These are phyloP conservation scores for Vimba vimba DNA, from an alignment of 2,113 vertebrate genomes.

Conservation along the genomic window DNA sequence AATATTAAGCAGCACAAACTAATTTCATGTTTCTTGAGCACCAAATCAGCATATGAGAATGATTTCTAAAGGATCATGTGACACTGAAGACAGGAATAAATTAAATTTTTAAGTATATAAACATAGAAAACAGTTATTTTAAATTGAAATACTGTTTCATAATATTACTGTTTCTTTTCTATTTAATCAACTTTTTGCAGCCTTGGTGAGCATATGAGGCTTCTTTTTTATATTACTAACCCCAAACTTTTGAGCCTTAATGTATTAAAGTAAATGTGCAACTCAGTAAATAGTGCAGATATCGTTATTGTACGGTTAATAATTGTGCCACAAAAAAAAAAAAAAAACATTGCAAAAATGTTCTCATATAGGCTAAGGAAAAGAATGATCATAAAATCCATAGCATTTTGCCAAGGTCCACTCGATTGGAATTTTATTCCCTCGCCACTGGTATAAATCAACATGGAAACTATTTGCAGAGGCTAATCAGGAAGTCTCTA, in stretches of 20 bases:
- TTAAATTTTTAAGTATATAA: too few relatives aligned
- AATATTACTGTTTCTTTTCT: too few relatives aligned
- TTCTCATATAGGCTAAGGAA: neutral
- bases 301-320: neutral
- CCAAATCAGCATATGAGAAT: neutral
- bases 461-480: neutral
- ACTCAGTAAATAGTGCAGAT: neutral
- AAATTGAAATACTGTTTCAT: too few relatives aligned
- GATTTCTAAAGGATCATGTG: neutral
- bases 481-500: slow-evolving; percentile 14
- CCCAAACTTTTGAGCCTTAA: neutral
- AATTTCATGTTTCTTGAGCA: neutral
- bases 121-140: too few relatives aligned
- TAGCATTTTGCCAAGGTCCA: neutral
- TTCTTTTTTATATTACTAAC: neutral
- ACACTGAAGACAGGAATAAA: neutral
- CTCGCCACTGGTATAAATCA: slow-evolving; percentile 3
- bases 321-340: neutral
- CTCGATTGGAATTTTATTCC: neutral
- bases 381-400: neutral
- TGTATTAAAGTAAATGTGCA: neutral
- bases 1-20: too few relatives aligned
- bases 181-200: too few relatives aligned
- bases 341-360: neutral
- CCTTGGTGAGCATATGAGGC: neutral